phyloP scores from a whole-genome alignment of 2,113 vertebrate species.

The Eudorcas thomsonii region DNA sequence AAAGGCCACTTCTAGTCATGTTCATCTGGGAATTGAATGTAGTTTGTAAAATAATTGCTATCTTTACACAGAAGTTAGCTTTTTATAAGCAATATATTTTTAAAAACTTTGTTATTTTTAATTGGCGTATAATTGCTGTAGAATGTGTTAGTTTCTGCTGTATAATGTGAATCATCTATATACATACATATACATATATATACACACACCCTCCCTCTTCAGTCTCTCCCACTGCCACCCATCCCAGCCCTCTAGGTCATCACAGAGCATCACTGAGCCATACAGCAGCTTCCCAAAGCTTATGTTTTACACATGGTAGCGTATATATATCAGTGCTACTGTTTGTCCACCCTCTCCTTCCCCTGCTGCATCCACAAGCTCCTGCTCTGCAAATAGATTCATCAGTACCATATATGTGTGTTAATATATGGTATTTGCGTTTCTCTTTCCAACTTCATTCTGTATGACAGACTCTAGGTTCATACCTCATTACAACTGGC shows the following conservation, averaged over 20 bases:
- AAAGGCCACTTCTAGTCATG: not conserved
- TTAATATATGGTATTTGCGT: not conserved
- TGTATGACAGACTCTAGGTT: not conserved
- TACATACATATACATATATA: not conserved
- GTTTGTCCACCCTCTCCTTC: not conserved
- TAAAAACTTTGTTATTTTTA: not conserved
- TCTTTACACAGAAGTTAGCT: not conserved
- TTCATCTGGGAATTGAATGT: not conserved
- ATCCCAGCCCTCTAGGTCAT: not conserved
- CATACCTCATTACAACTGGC: not conserved
- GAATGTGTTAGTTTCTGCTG: not conserved
- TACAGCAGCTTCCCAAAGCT: not conserved
- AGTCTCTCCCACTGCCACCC: not conserved
- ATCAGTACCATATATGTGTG: not conserved
- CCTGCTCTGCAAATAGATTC: not conserved
- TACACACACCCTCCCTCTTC: not conserved
- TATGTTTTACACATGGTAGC: not conserved
- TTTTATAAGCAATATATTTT: not conserved
- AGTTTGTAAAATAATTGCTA: not conserved
- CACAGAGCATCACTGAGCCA: not conserved
- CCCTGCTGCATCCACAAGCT: not conserved
- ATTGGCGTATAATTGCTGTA: not conserved
- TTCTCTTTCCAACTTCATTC: not conserved
- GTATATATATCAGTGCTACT: not conserved
- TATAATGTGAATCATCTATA: not conserved